Evolutionary conservation across 2,797 vertebrate genomes (phyloP).

Genomic region (Sciurus vulgaris): DNA sequence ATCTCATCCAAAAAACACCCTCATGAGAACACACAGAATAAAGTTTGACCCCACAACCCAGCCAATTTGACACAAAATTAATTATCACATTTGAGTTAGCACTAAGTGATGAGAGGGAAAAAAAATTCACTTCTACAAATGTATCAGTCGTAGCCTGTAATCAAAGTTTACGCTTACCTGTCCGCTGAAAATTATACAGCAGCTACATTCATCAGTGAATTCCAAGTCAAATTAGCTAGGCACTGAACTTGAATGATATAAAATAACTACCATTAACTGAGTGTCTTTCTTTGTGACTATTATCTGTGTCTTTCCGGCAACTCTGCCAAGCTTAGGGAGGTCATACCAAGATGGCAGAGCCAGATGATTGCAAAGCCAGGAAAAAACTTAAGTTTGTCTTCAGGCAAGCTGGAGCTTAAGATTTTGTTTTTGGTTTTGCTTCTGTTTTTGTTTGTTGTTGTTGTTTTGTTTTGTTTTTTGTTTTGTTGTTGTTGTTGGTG

Average conservation of each 20-base stretch:
- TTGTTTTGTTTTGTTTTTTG: too few relatives aligned
- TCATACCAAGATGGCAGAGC: not conserved
- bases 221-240: not conserved
- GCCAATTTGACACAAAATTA: not conserved
- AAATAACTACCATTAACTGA: not conserved
- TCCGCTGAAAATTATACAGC: not conserved
- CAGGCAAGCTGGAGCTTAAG: not conserved
- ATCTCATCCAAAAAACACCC: not conserved
- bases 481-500: too few relatives aligned
- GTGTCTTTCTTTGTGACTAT: slow-evolving; percentile 9
- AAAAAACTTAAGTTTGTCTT: slow-evolving; percentile 20
- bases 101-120: not conserved
- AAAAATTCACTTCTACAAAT: not conserved
- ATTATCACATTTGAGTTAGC: not conserved
- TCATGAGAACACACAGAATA: slow-evolving; percentile 14
- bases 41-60: not conserved
- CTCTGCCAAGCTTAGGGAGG: not conserved
- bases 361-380: not conserved
- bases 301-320: not conserved
- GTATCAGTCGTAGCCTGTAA: not conserved
- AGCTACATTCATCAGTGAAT: not conserved
- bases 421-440: too few relatives aligned
- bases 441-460: too few relatives aligned
- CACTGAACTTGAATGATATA: not conserved
- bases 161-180: slow-evolving; percentile 13